Base-by-base conservation (phyloP, 2,888 invertebrate species). In the Neoscelio sp. region DNA sequence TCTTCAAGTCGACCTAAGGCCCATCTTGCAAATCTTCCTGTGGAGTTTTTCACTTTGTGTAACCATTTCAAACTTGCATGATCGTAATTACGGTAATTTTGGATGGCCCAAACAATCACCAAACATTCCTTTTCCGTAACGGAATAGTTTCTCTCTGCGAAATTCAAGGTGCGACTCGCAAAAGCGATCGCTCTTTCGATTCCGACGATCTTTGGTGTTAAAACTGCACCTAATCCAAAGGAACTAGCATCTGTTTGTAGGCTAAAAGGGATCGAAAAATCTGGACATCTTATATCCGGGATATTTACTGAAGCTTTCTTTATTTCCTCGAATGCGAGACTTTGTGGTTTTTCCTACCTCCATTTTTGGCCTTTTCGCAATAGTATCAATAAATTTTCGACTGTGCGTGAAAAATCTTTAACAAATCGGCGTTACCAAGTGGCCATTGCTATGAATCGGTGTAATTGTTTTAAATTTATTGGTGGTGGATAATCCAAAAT, bases 111-210 rank as follows among this genome's bases (percentile, higher is more conserved):
- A 6, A 40, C 13, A 6, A 15, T 17, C 7, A 6, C 40, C 17
- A 40, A 15, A 40, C 48, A 48, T 13, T 48, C 48, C 1, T n/a
- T 67, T 28, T 82, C 81, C 2, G 56, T 35, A 2, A n/a, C 18
- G 0, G 56, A 35, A 26, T 17, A 48, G 1, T 26, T 48, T n/a
- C 17, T 13, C 17, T 30, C 33, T n/a, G 54, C 33, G 13, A 20
- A 20, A 0, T 58, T 62, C 10, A 83, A 8, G 0, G 74, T 38
- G 0, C 82, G 73, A 33, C 80, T 82, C 2, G 78, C 81, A 15
- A 65, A 80, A 0, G 77, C 76, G 4, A 83, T 56, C 0, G 80
- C 79, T 0, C 58, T 17, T 35, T 82, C 82, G 0, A 18, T 44
- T 0, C 28, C 70, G 12, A 56, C 30, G 12, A 38, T 15, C 0